These are phyloP conservation scores for Octonoba sinensis DNA, from an alignment of 2,888 invertebrate species.

Conservation along the genomic window DNA sequence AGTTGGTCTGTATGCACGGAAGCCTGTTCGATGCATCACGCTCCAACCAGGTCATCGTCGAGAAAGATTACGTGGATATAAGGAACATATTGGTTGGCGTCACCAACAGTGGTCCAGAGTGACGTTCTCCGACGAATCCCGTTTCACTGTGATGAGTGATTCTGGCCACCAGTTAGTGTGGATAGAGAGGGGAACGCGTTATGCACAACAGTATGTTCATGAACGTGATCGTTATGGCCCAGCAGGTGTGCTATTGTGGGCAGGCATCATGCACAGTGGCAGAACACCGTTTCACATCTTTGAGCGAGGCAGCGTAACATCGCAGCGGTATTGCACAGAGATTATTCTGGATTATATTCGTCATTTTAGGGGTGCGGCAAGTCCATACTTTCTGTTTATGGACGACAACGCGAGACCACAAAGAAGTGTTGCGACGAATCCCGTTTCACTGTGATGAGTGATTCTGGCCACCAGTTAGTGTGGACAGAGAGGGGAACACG, in stretches of 20 bases:
- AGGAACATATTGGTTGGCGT: slow-evolving; percentile 1
- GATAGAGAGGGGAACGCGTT: too few species aligned
- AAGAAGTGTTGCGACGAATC: too few species aligned
- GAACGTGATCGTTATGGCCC: slow-evolving; percentile 5
- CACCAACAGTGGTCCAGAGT: too few species aligned
- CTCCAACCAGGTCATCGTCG: slow-evolving; percentile 1
- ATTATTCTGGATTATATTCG: too few species aligned
- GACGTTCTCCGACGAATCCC: slow-evolving; percentile 13
- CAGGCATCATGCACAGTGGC: slow-evolving; percentile 17
- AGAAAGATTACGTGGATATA: slow-evolving; percentile 8
- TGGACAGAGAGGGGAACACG: too few species aligned
- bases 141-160: slow-evolving; percentile 12
- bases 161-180: slow-evolving; percentile 12
- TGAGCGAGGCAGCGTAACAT: background rate
- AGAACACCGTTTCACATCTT: slow-evolving; percentile 15
- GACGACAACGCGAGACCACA: background rate
- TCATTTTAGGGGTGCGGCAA: too few species aligned
- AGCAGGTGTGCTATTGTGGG: slow-evolving; percentile 8
- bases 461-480: too few species aligned
- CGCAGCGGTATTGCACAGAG: too few species aligned
- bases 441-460: too few species aligned
- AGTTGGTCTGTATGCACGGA: too few species aligned
- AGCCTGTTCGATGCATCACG: slow-evolving; percentile 9
- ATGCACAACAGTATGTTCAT: too few species aligned
- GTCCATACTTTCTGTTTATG: too few species aligned